Percentiles rank a stretch among this genome's conserved stretches.
Conservation (phyloP, 2,113 vertebrate species). For the Podarcis cretensis region DNA sequence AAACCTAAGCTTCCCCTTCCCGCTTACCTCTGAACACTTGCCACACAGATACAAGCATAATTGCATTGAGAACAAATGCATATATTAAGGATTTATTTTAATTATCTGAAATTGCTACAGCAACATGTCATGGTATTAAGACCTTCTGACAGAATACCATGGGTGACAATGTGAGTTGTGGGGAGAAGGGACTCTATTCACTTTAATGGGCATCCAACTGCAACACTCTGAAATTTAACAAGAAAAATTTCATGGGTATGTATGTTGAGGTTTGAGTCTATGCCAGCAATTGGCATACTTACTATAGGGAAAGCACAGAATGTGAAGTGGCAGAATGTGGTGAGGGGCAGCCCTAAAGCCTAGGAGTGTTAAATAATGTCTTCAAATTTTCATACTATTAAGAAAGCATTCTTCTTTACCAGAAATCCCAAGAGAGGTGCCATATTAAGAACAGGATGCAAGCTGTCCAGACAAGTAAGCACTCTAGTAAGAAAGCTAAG, state of each 20-base stretch:
- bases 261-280: background rate
- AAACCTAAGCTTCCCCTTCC: background rate
- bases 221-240: background rate
- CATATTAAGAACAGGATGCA: slow-evolving; percentile 82
- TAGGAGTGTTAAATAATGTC: background rate
- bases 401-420: slow-evolving; percentile 53
- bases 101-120: background rate
- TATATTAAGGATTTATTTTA: background rate
- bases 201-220: background rate
- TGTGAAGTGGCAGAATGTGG: background rate
- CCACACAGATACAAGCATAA: background rate
- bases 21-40: background rate
- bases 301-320: background rate
- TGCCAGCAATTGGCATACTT: background rate
- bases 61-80: background rate
- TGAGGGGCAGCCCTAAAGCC: background rate
- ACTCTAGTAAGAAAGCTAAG: slow-evolving; percentile 29
- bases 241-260: background rate
- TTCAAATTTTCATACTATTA: background rate
- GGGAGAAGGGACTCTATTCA: background rate
- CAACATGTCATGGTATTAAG: background rate
- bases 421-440: slow-evolving; percentile 90
- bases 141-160: background rate
- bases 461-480: slow-evolving; percentile 90
- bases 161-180: too few relatives aligned